Percentiles rank a stretch among this genome's conserved stretches.
Evolutionary conservation across 2,797 vertebrate species (phyloP).

Genomic region (Anableps anableps): DNA sequence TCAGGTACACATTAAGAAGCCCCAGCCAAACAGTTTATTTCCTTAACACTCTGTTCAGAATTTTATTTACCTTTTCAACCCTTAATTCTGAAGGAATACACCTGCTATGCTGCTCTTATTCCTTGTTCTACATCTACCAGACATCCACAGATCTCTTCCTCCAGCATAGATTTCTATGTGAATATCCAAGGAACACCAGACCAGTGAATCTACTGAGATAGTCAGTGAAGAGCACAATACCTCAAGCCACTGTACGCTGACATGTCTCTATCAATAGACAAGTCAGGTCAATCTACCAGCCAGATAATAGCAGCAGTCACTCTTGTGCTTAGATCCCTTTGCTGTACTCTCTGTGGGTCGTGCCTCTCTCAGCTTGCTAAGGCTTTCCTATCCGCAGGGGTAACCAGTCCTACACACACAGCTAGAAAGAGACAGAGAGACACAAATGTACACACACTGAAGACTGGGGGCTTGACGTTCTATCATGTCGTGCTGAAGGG

Average conservation of each 20-base stretch:
- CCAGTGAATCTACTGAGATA: conserved; percentile 51
- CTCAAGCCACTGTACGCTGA: conserved; percentile 66
- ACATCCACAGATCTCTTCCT: conserved; percentile 29
- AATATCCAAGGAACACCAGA: conserved; percentile 39
- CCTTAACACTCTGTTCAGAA: conserved; percentile 38
- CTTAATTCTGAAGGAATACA: neutral
- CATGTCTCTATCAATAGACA: conserved; percentile 73
- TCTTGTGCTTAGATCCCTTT: conserved; percentile 70
- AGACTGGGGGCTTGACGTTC: conserved; percentile 73
- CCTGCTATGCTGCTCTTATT: neutral
- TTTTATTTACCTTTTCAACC: neutral
- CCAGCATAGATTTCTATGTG: conserved; percentile 21
- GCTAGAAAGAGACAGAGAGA: conserved; percentile 19
- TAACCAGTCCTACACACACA: conserved; percentile 56
- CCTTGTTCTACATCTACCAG: neutral
- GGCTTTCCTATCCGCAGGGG: conserved; percentile 67
- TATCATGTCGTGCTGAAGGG: conserved; percentile 88
- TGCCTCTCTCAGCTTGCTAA: conserved; percentile 54
- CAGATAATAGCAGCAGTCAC: conserved; percentile 77
- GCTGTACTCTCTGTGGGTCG: conserved; percentile 62
- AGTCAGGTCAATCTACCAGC: conserved; percentile 70
- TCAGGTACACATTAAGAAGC: conserved; percentile 60
- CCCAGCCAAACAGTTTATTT: conserved; percentile 46
- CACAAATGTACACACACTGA: conserved; percentile 50
- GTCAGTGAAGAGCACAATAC: conserved; percentile 55